Base-by-base conservation (phyloP, 2,888 invertebrate genomes). In the Rhabditophanes sp. region DNA sequence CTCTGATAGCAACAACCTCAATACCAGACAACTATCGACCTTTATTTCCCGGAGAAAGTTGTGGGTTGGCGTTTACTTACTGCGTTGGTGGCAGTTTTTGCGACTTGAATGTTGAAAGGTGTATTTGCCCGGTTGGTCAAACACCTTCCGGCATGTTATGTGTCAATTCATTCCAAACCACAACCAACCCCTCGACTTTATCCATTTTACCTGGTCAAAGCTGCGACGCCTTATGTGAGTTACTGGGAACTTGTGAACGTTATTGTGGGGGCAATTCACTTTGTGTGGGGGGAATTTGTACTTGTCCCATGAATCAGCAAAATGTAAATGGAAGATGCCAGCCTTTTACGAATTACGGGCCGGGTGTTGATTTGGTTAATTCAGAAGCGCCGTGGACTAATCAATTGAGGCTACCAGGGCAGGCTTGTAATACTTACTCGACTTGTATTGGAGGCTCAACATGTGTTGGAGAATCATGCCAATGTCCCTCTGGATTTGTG, bases 381-480 rank as follows among this genome's bases (percentile, higher is more conserved):
- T n/a, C n/a, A n/a, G n/a, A n/a, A n/a, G n/a, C n/a, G n/a, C n/a
- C n/a, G n/a, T n/a, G n/a, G n/a, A n/a, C n/a, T n/a, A 27, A 27
- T 4, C 29, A 16, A 21, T 19, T 29, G 16, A 16, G 16, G 3
- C 11, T 9, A 27, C n/a, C n/a, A n/a, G n/a, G n/a, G n/a, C n/a
- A n/a, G n/a, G n/a, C n/a, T n/a, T 63, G 63, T 34, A 54, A 60
- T 28, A 40, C 44, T 11, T 41, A 40, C 11, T 46, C 48, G 8
- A 36, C 39, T 3, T 62, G 62, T 30, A 47, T 44, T 3, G 63
- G 64, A n/a, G 56, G 60, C 9, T 53, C 57, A 3, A 41, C 46
- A 1, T 64, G 64, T 35, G 24, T 54, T 3, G 40, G 59, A 11
- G 53, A 54, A 15, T 40, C 52, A 1, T 65, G 64, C 28, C 29